phyloP scores from a whole-genome alignment of 2,797 vertebrate genomes.

The Chelon auratus region DNA sequence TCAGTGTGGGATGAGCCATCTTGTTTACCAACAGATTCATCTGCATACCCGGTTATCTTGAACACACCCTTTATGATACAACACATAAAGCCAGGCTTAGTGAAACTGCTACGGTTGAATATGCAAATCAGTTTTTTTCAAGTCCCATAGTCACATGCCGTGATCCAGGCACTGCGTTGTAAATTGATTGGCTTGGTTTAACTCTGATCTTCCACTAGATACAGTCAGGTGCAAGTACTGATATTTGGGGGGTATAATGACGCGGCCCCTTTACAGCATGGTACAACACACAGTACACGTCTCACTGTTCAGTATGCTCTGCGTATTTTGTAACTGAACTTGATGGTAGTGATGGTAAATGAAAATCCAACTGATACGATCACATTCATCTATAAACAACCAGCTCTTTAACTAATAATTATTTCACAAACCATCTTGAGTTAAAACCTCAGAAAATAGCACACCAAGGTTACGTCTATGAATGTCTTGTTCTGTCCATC shows the following conservation, averaged over 20 bases:
- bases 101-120: no score
- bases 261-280: not conserved
- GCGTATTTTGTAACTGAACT: not conserved
- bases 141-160: not conserved
- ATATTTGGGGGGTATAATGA: not conserved
- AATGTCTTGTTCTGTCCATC: no score
- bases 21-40: conserved; percentile 41
- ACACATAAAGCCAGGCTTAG: not conserved
- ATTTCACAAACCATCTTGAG: no score
- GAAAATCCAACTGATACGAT: no score
- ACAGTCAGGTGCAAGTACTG: not conserved
- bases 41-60: not conserved
- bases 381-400: no score
- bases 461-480: no score
- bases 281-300: not conserved
- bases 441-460: no score
- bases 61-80: not conserved
- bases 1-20: not conserved
- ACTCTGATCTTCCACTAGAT: not conserved
- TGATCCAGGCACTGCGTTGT: not conserved
- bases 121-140: not conserved
- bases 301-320: not conserved
- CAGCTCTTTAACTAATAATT: no score
- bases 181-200: not conserved
- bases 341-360: no score